Percentiles rank a stretch among this genome's conserved stretches.
Conservation (phyloP, 2,888 invertebrate species). For the Eupithecia abbreviata region DNA sequence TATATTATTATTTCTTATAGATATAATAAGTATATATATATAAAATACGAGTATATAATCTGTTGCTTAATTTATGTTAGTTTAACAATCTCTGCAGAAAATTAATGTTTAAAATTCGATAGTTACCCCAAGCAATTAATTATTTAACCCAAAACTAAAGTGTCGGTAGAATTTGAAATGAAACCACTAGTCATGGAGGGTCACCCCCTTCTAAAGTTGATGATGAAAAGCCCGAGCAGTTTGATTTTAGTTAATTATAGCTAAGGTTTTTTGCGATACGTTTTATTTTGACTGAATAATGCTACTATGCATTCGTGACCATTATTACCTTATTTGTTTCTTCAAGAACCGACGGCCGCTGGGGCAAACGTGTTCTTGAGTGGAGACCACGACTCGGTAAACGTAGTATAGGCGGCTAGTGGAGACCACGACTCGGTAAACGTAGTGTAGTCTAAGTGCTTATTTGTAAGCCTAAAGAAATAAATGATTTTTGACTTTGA, state of each 20-base stretch:
- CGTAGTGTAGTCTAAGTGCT: too few species aligned
- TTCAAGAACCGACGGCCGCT: too few species aligned
- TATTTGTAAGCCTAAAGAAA: too few species aligned
- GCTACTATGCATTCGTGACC: background rate
- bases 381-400: too few species aligned
- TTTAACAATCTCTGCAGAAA: slow-evolving; percentile 24
- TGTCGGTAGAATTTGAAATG: slow-evolving; percentile 54
- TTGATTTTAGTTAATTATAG: slow-evolving; percentile 18
- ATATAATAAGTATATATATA: background rate
- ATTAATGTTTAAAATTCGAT: slow-evolving; percentile 36
- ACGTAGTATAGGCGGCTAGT: too few species aligned
- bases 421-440: too few species aligned
- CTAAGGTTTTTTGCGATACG: background rate
- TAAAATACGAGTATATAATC: background rate
- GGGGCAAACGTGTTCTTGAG: too few species aligned
- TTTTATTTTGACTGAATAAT: background rate
- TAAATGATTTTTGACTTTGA: too few species aligned
- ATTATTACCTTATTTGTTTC: too few species aligned
- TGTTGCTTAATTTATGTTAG: background rate
- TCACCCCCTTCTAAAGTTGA: slow-evolving; percentile 31
- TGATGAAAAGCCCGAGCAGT: slow-evolving; percentile 41
- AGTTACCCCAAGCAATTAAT: slow-evolving; percentile 59
- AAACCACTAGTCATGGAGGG: slow-evolving; percentile 61
- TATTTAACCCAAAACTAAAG: slow-evolving; percentile 57
- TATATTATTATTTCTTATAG: too few species aligned